phyloP scores from a whole-genome alignment of 2,888 invertebrate genomes.

The Chirona hameri region DNA sequence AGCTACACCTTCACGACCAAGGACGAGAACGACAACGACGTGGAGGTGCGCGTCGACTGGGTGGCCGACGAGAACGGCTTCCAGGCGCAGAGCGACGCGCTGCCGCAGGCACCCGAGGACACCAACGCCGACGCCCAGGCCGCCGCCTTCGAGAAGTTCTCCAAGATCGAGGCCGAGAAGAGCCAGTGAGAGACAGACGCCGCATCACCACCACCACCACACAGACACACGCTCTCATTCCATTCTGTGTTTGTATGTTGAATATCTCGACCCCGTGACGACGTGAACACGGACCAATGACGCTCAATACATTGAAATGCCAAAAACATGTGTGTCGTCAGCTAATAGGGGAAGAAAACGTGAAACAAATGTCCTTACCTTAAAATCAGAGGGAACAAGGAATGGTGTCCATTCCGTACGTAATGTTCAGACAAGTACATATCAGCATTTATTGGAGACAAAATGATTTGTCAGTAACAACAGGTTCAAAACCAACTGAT shows the following conservation, averaged over 20 bases:
- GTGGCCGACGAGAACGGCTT: neutral
- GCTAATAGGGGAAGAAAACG: too few relatives aligned
- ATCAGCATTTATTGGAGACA: too few relatives aligned
- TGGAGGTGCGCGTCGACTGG: neutral
- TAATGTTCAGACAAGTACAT: too few relatives aligned
- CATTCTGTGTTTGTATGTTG: neutral
- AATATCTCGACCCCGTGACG: neutral
- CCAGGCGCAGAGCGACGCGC: neutral
- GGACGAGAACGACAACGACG: conserved; percentile 9
- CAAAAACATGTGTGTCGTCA: too few relatives aligned
- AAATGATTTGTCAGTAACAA: too few relatives aligned
- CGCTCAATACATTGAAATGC: too few relatives aligned
- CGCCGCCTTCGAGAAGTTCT: neutral
- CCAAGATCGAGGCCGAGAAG: neutral
- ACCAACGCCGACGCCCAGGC: neutral
- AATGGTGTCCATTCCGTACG: too few relatives aligned
- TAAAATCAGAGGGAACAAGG: too few relatives aligned
- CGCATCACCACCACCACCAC: too few relatives aligned
- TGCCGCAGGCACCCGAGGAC: conserved; percentile 2
- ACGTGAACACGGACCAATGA: neutral
- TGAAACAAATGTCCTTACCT: too few relatives aligned
- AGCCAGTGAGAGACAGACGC: too few relatives aligned
- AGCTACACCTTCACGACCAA: neutral
- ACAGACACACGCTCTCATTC: neutral
- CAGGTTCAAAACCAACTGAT: too few relatives aligned